Evolutionary conservation across 2,113 vertebrate genomes (phyloP), one percentile per base, ranked within the genome.

Genomic region (Alaudala cheleensis): DNA sequence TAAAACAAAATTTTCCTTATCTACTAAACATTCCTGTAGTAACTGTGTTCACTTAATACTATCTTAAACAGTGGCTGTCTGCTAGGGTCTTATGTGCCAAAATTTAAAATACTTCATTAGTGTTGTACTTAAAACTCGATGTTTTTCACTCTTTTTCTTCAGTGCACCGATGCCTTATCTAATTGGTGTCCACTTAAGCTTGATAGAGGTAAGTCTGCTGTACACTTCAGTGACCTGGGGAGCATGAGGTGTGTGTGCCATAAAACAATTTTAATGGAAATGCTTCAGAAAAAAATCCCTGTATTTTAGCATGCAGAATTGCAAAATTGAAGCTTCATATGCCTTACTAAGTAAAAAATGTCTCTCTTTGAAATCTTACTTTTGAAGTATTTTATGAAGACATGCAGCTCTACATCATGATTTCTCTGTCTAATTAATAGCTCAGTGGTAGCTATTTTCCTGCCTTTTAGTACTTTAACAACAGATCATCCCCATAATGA

Each of bases 141-240:
- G 29, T 86, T 50, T 86, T 94, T 22, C 17, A 69, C 45, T 93
- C 67, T 84, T 47, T 92, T 69, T 64, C 94, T 97, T 94, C 97
- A 99, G 99, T 96, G 99, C 99, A 65, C 99, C 99, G 2, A 99
- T 99, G 99, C 99, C 99, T 83, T 99, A 99, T 97, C 97, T 99
- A 89, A 98, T 99, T 96, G 99, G 99, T 39, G 98, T 99, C 97
- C 99, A 99, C 97, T 98, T 99, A 79, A 99, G 99, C 97, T 98
- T 99, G 91, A 98, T 99, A 84, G 99, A 99, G 98, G 99, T 99
- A 98, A 95, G 99, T 77, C 71, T 66, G 10, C 37, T 42, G 0
- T 28, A 47, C 3, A 0, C 18, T 70, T 76, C 37, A 60, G 50
- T 1, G 1, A 72, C 8, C 47, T 51, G 24, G 9, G 60, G 69